Evolutionary conservation across 2,888 invertebrate genomes (phyloP), one percentile per base, ranked within the genome.

Genomic region (Abrostola triplasia): DNA sequence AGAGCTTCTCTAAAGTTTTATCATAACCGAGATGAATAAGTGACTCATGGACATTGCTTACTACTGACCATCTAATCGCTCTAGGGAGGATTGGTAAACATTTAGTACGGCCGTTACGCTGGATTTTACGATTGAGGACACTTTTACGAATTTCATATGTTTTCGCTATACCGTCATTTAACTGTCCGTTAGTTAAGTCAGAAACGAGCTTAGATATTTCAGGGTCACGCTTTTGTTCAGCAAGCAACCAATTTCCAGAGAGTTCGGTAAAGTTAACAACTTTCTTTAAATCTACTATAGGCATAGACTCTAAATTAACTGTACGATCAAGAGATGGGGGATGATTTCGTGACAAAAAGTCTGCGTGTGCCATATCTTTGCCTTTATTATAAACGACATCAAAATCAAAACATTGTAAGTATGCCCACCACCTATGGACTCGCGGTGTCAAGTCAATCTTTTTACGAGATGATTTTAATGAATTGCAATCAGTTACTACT

Each of bases 21-120:
- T 80, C 76, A 50, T 59, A 64, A 0, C 79, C 74, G n/a, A 76
- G 44, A 44, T 79, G 77, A 53, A 77, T 42, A 0, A 62, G 12
- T 0, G 37, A 24, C 5, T 55, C 44, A n/a, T 62, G 61, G 5
- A 47, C 12, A 5, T 11, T 11, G 38, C 56, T 44, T 0, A 60
- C 8, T 2, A 59, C 35, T 5, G 36, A 36, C 36, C 50, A 36
- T 8, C 36, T 10, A n/a, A 50, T 6, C 5, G 50, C 50, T 36
- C 36, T 37, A 5, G 50, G 50, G 11, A 50, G n/a, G 5, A 50
- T 37, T 36, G 36, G 36, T 12, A 36, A 6, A 35, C 50, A n/a
- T 10, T 36, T 10, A 8, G 50, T 5, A 6, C 12, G 11, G 10
- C n/a, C 5, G 36, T 50, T 50, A 12, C 42, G 42, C 5, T 36